phyloP scores from a whole-genome alignment of 2,113 vertebrate species.

The Acanthochromis polyacanthus region DNA sequence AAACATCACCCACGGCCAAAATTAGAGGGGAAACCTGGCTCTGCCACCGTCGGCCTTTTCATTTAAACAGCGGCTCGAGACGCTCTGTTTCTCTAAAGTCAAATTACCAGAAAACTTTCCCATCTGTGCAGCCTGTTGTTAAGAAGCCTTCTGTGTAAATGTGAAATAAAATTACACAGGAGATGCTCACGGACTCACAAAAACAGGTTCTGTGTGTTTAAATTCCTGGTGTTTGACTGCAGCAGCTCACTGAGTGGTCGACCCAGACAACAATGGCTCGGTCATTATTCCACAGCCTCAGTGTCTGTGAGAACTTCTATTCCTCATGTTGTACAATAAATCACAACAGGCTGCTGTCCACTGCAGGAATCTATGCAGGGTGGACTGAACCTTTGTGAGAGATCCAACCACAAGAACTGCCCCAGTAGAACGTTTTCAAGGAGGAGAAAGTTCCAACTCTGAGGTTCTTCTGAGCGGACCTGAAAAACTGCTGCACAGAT shows the following conservation, averaged over 20 bases:
- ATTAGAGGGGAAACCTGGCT: constrained; percentile 55
- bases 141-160: constrained; percentile 50
- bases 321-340: too few species aligned
- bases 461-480: too few species aligned
- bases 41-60: constrained; percentile 19
- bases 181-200: constrained; percentile 29
- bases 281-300: background rate
- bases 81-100: constrained; percentile 49
- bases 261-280: constrained; percentile 17
- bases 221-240: constrained; percentile 25
- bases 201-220: constrained; percentile 19
- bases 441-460: too few species aligned
- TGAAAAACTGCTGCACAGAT: too few species aligned
- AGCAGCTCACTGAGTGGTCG: constrained; percentile 30
- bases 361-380: too few species aligned
- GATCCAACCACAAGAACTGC: too few species aligned
- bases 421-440: too few species aligned
- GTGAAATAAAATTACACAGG: constrained; percentile 55
- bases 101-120: constrained; percentile 70
- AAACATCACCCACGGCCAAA: constrained; percentile 44
- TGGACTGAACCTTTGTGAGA: too few species aligned
- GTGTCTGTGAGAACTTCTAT: background rate
- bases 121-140: constrained; percentile 70
- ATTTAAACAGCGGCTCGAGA: constrained; percentile 50
- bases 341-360: too few species aligned